phyloP scores from a whole-genome alignment of 2,797 vertebrate species.

The Phalloptychus januarius region DNA sequence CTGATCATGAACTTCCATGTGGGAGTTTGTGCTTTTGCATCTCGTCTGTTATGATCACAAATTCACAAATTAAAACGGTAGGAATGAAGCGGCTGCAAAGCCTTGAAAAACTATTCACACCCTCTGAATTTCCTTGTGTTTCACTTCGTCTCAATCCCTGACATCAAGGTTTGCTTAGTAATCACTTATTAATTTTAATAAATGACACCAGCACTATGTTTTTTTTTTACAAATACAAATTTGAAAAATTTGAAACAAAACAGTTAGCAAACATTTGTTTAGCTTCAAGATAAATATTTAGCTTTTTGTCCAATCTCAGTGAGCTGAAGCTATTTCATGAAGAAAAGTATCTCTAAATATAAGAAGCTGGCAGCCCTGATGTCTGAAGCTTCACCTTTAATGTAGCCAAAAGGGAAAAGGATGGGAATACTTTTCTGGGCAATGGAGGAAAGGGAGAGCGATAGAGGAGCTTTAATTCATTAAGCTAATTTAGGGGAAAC shows the following conservation, averaged over 20 bases:
- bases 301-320: not conserved
- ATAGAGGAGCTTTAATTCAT: not conserved
- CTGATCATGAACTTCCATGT: not conserved
- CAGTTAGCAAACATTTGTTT: too few species aligned
- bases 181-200: not conserved
- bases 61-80: not conserved
- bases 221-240: too few species aligned
- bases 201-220: not conserved
- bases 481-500: not conserved
- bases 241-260: too few species aligned
- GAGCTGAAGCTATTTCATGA: not conserved
- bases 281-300: too few species aligned
- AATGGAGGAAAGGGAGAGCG: not conserved
- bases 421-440: not conserved
- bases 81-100: not conserved
- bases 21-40: slow-evolving; percentile 20
- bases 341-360: not conserved
- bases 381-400: not conserved
- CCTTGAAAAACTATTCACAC: not conserved
- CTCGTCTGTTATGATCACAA: slow-evolving; percentile 8
- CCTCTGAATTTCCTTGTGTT: not conserved
- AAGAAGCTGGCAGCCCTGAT: not conserved
- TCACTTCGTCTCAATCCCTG: not conserved
- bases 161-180: not conserved
- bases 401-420: not conserved